Evolutionary conservation across 2,113 vertebrate species (phyloP), one percentile per base, ranked within the genome.

Genomic region (Scortum barcoo): DNA sequence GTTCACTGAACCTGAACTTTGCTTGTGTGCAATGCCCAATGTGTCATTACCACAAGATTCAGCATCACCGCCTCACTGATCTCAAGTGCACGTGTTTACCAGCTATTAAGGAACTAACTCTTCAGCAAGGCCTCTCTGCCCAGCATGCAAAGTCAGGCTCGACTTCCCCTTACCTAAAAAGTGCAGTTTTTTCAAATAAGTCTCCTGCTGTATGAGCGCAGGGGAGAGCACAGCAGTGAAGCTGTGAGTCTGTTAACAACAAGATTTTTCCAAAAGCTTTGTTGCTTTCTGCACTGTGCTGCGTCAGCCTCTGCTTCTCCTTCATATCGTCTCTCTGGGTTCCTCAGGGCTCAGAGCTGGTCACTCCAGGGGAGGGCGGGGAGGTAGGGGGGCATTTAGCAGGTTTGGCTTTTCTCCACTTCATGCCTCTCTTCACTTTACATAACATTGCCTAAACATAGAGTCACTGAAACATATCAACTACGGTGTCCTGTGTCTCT

Each of bases 371-470:
- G 38, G 58, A 81, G 20, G 20, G 48, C 22, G 26, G 72, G 30
- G n/a, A n/a, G n/a, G n/a, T n/a, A n/a, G n/a, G 33, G 38, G 57
- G 77, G 60, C 57, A 56, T 77, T 36, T 16, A 80, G 54, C n/a
- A 22, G 53, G 51, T 75, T 83, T 53, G 72, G 56, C 68, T 80
- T 61, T 60, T 73, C 51, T 73, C 20, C 46, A 57, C 66, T 36
- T 71, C 65, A 53, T 46, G 69, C 56, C 58, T 75, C 42, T 72
- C 53, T 58, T 79, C 56, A 69, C 44, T 36, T 16, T 40, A n/a
- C 70, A 60, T 65, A 71, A 69, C 78, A 70, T 73, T 48, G 51
- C 33, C 19, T 70, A 38, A 28, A 10, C 66, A 71, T 56, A 36
- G 40, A 73, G 50, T 67, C 62, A 50, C 63, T 68, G 56, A 61